Percentiles rank a stretch among this genome's conserved stretches.
Conservation (phyloP, 2,797 vertebrate species). For the Myotis pilosus region DNA sequence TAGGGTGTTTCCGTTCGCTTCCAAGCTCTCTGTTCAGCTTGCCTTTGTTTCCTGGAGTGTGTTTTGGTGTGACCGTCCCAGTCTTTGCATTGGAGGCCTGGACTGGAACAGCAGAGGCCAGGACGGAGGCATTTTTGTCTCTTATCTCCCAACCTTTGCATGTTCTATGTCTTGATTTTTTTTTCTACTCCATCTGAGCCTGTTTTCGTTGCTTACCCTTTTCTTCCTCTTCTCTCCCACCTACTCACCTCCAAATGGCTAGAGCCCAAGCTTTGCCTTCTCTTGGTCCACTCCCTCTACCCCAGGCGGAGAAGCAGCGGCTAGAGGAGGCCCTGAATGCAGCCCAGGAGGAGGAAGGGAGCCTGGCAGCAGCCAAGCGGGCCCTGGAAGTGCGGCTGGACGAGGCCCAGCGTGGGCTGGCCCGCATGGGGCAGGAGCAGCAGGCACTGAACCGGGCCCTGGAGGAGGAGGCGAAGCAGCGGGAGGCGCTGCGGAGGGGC, state of each 20-base stretch:
- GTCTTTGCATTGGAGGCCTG: neutral
- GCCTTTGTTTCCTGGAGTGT: neutral
- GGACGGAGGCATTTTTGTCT: neutral
- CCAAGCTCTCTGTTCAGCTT: neutral
- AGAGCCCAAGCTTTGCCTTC: neutral
- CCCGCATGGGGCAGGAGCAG: constrained; percentile 88
- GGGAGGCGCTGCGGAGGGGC: constrained; percentile 87
- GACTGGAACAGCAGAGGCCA: too few species aligned
- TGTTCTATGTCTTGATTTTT: neutral
- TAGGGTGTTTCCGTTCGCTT: neutral
- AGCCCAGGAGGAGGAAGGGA: constrained; percentile 85
- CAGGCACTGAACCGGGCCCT: constrained; percentile 86
- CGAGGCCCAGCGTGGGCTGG: constrained; percentile 86
- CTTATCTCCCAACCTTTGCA: neutral
- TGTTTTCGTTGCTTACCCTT: neutral
- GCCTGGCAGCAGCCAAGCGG: constrained; percentile 87
- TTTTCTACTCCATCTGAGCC: neutral
- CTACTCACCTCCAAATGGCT: neutral
- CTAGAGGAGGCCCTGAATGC: constrained; percentile 83
- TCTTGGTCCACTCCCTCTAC: neutral
- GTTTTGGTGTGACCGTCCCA: neutral
- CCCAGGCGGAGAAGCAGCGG: constrained; percentile 84
- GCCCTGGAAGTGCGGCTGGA: constrained; percentile 89
- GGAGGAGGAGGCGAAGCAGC: constrained; percentile 91
- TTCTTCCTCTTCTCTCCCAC: neutral